Evolutionary conservation across 2,797 vertebrate genomes (phyloP), one percentile per base, ranked within the genome.

Genomic region (Premnoplex brunnescens): DNA sequence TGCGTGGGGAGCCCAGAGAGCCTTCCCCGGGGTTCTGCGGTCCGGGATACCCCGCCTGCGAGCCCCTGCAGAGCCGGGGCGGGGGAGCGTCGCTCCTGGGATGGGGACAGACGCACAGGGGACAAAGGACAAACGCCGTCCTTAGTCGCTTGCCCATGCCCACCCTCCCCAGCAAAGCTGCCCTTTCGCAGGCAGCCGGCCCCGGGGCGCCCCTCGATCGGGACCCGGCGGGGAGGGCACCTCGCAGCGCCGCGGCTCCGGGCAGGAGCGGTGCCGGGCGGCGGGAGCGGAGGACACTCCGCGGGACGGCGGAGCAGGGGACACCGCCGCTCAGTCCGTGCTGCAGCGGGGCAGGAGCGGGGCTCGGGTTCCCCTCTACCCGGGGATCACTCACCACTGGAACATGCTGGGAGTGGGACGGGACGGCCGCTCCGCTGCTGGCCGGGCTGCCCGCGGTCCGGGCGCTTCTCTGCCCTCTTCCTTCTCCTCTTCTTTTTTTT

Each of bases 341-440:
- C 49, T 7, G 59, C 76, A 66, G 75, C 7, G 30, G 56, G 39
- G 28, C 59, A 22, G 48, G 49, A 85, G 85, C 36, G 52, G 48
- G 58, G 24, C 44, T 46, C 6, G 26, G 60, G 46, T 12, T 72
- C 43, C 54, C 64, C 30, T 28, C 39, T 74, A 23, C 69, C 43
- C 49, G 32, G 69, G 28, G 20, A 43, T 44, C 91, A 96, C 96
- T 96, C 83, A 96, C 96, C 96, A 96, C 93, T 95, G 96, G 73
- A 95, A 96, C 96, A 96, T 96, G 93, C 94, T 96, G 95, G 89
- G 91, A 94, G 63, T 60, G 84, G 89, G 91, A 88, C 77, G 46
- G 59, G 87, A 58, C 73, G 89, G 93, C 91, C 73, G 80, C 89
- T 95, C 76, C 82, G 62, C 83, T 93, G 94, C 83, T 90, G 88